Evolutionary conservation across 2,888 invertebrate genomes (phyloP).

Genomic region (Saturnia japonica): DNA sequence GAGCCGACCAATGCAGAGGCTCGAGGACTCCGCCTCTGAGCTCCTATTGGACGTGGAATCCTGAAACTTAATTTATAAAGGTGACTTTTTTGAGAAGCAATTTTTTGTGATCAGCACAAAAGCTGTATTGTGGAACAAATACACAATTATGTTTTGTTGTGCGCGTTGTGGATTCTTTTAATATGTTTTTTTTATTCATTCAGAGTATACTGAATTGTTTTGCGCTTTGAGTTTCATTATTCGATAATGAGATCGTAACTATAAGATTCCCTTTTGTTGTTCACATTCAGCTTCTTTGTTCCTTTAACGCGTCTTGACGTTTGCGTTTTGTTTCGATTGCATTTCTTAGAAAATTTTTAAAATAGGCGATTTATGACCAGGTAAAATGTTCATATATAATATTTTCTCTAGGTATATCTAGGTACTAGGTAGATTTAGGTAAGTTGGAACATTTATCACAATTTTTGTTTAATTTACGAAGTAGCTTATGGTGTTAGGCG

Average conservation of each 20-base stretch:
- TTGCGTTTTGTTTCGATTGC: slow-evolving; percentile 15
- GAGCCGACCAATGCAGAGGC: slow-evolving; percentile 56
- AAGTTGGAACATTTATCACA: no score
- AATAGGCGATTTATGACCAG: background rate
- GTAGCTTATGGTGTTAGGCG: no score
- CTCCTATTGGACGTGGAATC: slow-evolving; percentile 62
- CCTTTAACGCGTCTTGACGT: slow-evolving; percentile 30
- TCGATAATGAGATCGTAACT: slow-evolving; percentile 48
- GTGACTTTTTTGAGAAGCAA: slow-evolving; percentile 79
- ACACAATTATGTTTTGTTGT: slow-evolving; percentile 80
- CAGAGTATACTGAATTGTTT: slow-evolving; percentile 46
- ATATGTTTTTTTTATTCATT: slow-evolving; percentile 62
- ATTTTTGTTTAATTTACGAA: no score
- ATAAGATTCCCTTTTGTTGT: slow-evolving; percentile 40
- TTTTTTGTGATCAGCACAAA: slow-evolving; percentile 66
- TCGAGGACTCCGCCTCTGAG: slow-evolving; percentile 57
- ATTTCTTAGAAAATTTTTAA: background rate
- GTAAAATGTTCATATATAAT: no score
- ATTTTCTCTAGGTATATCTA: no score
- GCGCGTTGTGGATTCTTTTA: slow-evolving; percentile 69
- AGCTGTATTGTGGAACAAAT: slow-evolving; percentile 73
- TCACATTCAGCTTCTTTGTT: slow-evolving; percentile 36
- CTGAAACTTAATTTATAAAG: slow-evolving; percentile 81
- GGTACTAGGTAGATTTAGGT: no score
- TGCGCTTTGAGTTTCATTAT: slow-evolving; percentile 34